Percentiles rank a stretch among this genome's conserved stretches.
These are phyloP conservation scores for Cyclopterus lumpus DNA, from an alignment of 2,797 vertebrate species.

Conservation along the genomic window DNA sequence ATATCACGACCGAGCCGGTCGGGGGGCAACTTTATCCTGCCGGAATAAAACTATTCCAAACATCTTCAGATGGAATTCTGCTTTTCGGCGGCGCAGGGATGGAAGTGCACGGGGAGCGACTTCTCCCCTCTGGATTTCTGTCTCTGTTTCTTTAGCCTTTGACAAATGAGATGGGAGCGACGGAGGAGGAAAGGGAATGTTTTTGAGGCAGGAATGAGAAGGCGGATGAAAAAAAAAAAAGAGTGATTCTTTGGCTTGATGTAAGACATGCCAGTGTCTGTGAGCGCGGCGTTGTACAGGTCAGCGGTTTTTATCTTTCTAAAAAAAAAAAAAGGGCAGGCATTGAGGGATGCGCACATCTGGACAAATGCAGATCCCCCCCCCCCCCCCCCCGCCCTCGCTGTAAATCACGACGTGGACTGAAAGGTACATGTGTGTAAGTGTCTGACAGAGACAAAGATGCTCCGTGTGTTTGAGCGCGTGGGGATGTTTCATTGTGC, in stretches of 20 bases:
- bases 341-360: constrained; percentile 81
- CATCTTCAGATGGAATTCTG: constrained; percentile 75
- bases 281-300: constrained; percentile 69
- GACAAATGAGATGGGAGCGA: constrained; percentile 79
- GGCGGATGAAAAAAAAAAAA: constrained; percentile 68
- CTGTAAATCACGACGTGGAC: constrained; percentile 77
- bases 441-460: constrained; percentile 59
- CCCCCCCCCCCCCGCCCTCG: constrained; percentile 57
- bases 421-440: constrained; percentile 55
- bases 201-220: constrained; percentile 67
- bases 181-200: constrained; percentile 75
- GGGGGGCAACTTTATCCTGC: constrained; percentile 50
- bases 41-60: constrained; percentile 77
- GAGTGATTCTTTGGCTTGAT: constrained; percentile 77
- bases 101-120: constrained; percentile 44
- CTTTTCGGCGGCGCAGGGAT: constrained; percentile 55
- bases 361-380: constrained; percentile 80
- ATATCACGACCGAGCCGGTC: constrained; percentile 26
- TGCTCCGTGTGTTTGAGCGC: constrained; percentile 45
- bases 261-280: constrained; percentile 81
- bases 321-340: no score
- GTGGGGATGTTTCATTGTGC: constrained; percentile 43
- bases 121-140: constrained; percentile 71
- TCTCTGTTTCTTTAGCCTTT: constrained; percentile 82
- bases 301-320: constrained; percentile 81